These are phyloP conservation scores for Podarcis raffonei DNA, from an alignment of 2,113 vertebrate genomes.

Conservation along the genomic window DNA sequence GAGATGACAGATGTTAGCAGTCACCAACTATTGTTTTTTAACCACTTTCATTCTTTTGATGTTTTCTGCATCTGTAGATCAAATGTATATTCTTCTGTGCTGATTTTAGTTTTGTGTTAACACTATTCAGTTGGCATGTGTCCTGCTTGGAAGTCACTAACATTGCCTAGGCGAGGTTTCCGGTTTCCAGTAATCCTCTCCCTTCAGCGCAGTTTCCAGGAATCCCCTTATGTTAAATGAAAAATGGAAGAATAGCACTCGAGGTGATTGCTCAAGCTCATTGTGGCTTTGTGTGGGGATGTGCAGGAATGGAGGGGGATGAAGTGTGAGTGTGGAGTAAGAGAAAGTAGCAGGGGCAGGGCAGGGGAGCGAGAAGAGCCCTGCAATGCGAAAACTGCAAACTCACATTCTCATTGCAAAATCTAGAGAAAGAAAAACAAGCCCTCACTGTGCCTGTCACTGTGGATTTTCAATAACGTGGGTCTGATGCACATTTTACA, in stretches of 20 bases:
- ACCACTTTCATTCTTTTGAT: neutral
- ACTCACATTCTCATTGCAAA: neutral
- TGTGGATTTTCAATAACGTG: neutral
- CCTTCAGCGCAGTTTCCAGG: neutral
- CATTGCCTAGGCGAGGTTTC: neutral
- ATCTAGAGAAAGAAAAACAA: neutral
- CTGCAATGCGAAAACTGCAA: neutral
- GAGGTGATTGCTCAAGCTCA: neutral
- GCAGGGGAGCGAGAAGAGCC: too few species aligned
- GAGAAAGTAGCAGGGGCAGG: neutral
- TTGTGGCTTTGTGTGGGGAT: neutral
- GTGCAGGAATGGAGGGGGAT: neutral
- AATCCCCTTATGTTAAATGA: too few species aligned
- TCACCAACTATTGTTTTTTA: neutral
- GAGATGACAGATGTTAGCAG: too few species aligned
- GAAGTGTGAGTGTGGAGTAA: neutral
- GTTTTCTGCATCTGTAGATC: neutral
- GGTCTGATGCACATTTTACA: neutral
- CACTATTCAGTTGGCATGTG: neutral
- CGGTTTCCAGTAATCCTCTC: neutral
- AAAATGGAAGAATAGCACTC: too few species aligned
- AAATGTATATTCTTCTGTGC: neutral
- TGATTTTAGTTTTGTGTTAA: neutral
- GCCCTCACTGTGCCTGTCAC: too few species aligned
- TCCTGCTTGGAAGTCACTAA: too few species aligned